These are phyloP conservation scores for Albula glossodonta DNA, from an alignment of 2,113 vertebrate species.

Conservation along the genomic window DNA sequence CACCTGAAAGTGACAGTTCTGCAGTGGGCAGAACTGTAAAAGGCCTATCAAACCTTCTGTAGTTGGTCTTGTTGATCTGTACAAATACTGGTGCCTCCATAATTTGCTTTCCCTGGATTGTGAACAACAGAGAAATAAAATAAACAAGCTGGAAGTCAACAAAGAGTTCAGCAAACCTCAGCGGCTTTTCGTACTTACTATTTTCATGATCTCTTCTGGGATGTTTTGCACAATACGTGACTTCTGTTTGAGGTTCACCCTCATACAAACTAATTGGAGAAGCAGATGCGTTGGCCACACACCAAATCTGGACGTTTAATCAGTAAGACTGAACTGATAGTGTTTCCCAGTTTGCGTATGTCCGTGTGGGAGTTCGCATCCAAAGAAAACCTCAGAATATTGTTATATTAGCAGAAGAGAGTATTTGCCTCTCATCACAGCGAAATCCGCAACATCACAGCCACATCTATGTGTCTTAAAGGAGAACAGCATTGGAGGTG, in stretches of 20 bases:
- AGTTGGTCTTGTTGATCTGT: not conserved
- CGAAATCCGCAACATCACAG: not conserved
- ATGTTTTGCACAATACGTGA: not conserved
- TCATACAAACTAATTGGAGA: not conserved
- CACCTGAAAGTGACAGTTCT: not conserved
- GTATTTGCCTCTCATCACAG: too few relatives aligned
- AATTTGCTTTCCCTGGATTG: not conserved
- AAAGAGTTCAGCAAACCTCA: not conserved
- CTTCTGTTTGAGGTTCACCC: not conserved
- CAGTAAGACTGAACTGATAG: conserved; percentile 23
- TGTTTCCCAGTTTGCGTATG: not conserved
- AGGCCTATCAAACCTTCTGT: not conserved
- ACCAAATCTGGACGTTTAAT: not conserved
- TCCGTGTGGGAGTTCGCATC: too few relatives aligned
- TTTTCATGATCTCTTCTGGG: not conserved
- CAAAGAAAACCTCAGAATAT: not conserved
- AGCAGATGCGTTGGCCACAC: not conserved
- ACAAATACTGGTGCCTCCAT: not conserved
- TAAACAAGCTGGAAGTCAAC: not conserved
- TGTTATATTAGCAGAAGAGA: not conserved
- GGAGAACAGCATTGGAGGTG: not conserved
- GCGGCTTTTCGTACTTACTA: not conserved
- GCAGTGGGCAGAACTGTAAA: not conserved
- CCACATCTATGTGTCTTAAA: not conserved
- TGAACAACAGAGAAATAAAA: not conserved